Conservation (phyloP, 2,113 vertebrate species). For the Apteryx mantelli region DNA sequence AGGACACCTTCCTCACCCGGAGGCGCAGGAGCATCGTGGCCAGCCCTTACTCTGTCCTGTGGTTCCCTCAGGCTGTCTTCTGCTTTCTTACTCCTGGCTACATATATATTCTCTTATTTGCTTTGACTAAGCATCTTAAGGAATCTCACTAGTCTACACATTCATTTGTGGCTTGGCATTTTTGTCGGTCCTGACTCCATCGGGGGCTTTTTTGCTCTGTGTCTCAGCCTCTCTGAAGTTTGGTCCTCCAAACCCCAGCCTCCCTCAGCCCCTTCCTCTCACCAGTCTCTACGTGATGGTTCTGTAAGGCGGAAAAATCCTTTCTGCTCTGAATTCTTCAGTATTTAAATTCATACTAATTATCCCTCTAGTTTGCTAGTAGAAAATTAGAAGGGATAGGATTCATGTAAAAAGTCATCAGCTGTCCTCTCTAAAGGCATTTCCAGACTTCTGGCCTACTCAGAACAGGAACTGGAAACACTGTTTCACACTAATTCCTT, state of each 20-base stretch:
- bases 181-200: neutral
- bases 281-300: neutral
- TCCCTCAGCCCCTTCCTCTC: neutral
- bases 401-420: neutral
- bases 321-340: neutral
- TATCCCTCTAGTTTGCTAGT: neutral
- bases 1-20: neutral
- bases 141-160: neutral
- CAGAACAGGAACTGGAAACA: neutral
- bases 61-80: neutral
- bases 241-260: neutral
- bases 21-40: neutral
- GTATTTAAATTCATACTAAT: neutral
- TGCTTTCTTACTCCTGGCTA: neutral
- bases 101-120: neutral
- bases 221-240: neutral
- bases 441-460: slow-evolving; percentile 18
- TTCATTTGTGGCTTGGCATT: slow-evolving; percentile 60
- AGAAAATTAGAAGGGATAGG: neutral
- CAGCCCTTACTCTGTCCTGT: neutral
- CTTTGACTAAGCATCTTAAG: slow-evolving; percentile 34
- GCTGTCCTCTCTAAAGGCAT: neutral
- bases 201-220: neutral
- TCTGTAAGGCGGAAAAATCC: neutral
- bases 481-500: neutral